Percentiles rank a stretch among this genome's conserved stretches.
Evolutionary conservation across 1,140 invertebrate genomes (phyloP).

Genomic region (Drosophila lini): DNA sequence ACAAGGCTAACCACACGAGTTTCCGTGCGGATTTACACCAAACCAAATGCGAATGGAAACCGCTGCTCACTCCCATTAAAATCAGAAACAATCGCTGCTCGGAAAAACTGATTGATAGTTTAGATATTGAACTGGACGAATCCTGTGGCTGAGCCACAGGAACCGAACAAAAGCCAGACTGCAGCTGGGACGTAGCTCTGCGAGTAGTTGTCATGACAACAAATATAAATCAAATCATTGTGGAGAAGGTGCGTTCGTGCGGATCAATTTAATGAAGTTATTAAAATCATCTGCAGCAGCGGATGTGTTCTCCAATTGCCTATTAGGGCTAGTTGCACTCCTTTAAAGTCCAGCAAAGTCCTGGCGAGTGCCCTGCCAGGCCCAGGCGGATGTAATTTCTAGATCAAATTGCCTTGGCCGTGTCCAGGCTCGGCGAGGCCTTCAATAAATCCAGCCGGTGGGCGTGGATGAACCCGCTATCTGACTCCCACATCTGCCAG

Average conservation of each 20-base stretch:
- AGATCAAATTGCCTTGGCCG: slow-evolving; percentile 58
- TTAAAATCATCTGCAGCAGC: slow-evolving; percentile 26
- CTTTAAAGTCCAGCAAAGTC: neutral
- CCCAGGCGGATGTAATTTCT: slow-evolving; percentile 69
- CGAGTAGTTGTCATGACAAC: slow-evolving; percentile 11
- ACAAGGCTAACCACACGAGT: slow-evolving; percentile 12
- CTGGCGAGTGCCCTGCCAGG: neutral
- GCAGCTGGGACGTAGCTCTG: neutral
- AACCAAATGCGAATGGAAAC: slow-evolving; percentile 6
- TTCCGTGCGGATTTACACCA: slow-evolving; percentile 22
- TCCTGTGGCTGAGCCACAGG: neutral
- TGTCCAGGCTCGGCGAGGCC: slow-evolving; percentile 37
- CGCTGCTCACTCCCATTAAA: slow-evolving; percentile 1
- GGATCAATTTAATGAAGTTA: slow-evolving; percentile 59
- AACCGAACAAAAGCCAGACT: neutral
- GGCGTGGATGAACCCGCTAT: slow-evolving; percentile 40
- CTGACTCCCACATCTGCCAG: slow-evolving; percentile 24
- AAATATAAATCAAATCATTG: slow-evolving; percentile 7
- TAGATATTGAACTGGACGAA: slow-evolving; percentile 2
- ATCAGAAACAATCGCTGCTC: slow-evolving; percentile 10
- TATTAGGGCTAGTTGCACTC: neutral
- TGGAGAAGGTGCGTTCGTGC: slow-evolving; percentile 17
- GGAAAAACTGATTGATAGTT: slow-evolving; percentile 42
- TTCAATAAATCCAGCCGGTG: slow-evolving; percentile 58
- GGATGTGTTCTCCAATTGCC: slow-evolving; percentile 12